Evolutionary conservation across 2,113 vertebrate genomes (phyloP).

Genomic region (Alosa alosa): DNA sequence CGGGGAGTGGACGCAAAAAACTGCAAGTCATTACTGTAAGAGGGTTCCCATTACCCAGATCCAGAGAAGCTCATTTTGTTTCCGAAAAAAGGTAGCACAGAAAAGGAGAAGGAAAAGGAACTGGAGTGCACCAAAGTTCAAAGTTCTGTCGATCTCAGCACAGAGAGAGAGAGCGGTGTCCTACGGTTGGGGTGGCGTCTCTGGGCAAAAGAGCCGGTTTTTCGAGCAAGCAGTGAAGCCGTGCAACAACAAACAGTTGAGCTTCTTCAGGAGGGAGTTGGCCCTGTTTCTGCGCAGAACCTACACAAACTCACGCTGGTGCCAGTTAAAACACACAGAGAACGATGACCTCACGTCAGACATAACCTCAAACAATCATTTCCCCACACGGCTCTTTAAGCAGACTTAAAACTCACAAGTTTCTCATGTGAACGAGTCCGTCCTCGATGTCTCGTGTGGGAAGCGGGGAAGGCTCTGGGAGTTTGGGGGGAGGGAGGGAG

Average conservation of each 20-base stretch:
- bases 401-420: background rate
- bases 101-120: background rate
- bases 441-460: background rate
- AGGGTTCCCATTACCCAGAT: background rate
- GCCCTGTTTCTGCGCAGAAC: background rate
- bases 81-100: background rate
- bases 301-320: background rate
- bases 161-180: background rate
- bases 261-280: conserved; percentile 7
- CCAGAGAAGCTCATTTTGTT: background rate
- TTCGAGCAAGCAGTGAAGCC: background rate
- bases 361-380: conserved; percentile 12
- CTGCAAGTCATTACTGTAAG: background rate
- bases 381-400: background rate
- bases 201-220: background rate
- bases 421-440: background rate
- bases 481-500: background rate
- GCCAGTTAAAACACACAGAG: conserved; percentile 8
- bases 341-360: conserved; percentile 1
- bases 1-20: background rate
- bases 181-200: background rate
- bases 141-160: background rate
- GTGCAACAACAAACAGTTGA: background rate
- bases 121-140: background rate
- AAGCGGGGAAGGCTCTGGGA: background rate